phyloP scores from a whole-genome alignment of 1,140 invertebrate species.

The Zaprionus capensis region DNA sequence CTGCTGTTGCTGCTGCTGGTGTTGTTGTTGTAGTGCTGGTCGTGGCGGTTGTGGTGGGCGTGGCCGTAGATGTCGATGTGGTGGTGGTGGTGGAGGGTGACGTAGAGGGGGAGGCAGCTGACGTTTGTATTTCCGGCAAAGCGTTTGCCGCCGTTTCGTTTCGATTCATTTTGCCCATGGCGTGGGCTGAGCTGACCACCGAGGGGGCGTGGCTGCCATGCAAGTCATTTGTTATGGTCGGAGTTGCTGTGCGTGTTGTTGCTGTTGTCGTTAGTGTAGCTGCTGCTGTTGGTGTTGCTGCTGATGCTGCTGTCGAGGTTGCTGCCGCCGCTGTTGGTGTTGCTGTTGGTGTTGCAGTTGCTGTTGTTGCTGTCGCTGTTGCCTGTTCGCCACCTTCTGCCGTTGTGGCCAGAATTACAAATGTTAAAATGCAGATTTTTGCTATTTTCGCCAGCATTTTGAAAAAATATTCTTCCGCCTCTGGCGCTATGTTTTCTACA shows the following conservation, averaged over 20 bases:
- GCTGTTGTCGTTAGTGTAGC: conserved; percentile 22
- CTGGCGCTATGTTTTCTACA: background rate
- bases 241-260: conserved; percentile 21
- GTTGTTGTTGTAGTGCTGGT: conserved; percentile 66
- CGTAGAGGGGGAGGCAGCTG: conserved; percentile 5
- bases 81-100: background rate
- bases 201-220: conserved; percentile 42
- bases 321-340: conserved; percentile 27
- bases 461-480: conserved; percentile 14
- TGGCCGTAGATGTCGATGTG: conserved; percentile 67
- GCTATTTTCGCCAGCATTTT: conserved; percentile 60
- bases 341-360: conserved; percentile 29
- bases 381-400: conserved; percentile 2
- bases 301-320: conserved; percentile 24
- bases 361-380: conserved; percentile 31
- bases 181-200: conserved; percentile 28
- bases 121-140: conserved; percentile 37
- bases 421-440: conserved; percentile 78
- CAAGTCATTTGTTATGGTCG: conserved; percentile 64
- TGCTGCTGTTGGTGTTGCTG: conserved; percentile 27
- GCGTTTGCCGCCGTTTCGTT: conserved; percentile 46
- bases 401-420: conserved; percentile 61
- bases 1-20: conserved; percentile 32
- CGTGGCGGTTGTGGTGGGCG: conserved; percentile 72
- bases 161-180: conserved; percentile 16